These are phyloP conservation scores for Furcula furcula DNA, from an alignment of 2,888 invertebrate genomes.

Conservation along the genomic window DNA sequence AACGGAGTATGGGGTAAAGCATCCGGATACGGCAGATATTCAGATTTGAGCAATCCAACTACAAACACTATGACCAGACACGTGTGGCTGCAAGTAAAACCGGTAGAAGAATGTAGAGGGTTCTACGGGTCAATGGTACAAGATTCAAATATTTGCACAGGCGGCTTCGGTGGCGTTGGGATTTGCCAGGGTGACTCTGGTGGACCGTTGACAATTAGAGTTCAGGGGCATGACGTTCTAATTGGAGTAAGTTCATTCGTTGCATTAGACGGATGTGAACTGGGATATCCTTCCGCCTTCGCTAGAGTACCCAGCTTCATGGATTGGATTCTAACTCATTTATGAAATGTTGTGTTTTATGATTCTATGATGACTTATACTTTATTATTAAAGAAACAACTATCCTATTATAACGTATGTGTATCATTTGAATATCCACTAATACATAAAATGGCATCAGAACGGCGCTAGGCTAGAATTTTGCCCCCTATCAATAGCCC, in stretches of 20 bases:
- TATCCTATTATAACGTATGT: too few species aligned
- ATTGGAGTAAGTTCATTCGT: conserved; percentile 68
- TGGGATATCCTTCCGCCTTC: conserved; percentile 60
- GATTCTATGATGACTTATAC: neutral
- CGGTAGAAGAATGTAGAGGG: conserved; percentile 39
- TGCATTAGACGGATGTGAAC: conserved; percentile 54
- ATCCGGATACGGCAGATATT: conserved; percentile 61
- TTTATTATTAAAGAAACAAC: neutral
- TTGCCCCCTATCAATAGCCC: too few species aligned
- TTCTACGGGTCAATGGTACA: conserved; percentile 44
- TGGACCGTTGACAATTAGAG: conserved; percentile 50
- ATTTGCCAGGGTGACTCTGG: conserved; percentile 68
- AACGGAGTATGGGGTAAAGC: conserved; percentile 44
- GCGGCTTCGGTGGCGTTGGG: conserved; percentile 56
- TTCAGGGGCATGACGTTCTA: conserved; percentile 42
- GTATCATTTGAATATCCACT: too few species aligned
- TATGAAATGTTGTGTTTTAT: conserved; percentile 22
- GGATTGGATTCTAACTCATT: conserved; percentile 47
- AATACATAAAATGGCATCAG: too few species aligned
- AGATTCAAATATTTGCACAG: conserved; percentile 61
- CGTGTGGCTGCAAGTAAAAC: conserved; percentile 49
- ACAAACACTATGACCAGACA: conserved; percentile 53
- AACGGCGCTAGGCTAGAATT: too few species aligned
- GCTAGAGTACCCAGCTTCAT: conserved; percentile 52
- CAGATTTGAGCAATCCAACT: conserved; percentile 46